phyloP scores from a whole-genome alignment of 2,113 vertebrate genomes.

The Pseudorasbora parva region DNA sequence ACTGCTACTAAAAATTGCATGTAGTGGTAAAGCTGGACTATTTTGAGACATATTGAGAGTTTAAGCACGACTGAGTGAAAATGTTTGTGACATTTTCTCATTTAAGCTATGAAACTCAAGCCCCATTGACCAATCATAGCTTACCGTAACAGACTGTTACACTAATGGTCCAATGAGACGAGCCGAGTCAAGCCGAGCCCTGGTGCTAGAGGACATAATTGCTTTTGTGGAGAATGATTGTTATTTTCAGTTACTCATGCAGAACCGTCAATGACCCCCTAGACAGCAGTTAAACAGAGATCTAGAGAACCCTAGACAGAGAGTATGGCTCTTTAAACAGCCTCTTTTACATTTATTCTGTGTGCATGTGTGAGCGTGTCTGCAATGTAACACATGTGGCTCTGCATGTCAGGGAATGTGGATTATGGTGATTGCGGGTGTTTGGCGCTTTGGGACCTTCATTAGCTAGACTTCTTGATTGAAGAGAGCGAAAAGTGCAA shows the following conservation, averaged over 20 bases:
- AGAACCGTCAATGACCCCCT: constrained; percentile 48
- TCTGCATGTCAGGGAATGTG: background rate
- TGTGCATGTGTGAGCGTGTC: constrained; percentile 8
- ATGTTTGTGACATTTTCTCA: background rate
- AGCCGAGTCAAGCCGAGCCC: constrained; percentile 17
- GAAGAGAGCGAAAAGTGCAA: background rate
- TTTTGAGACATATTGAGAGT: background rate
- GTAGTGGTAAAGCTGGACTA: background rate
- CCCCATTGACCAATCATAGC: constrained; percentile 36
- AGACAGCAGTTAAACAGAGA: constrained; percentile 35
- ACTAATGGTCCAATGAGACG: constrained; percentile 28
- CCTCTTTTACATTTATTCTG: background rate
- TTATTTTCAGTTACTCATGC: constrained; percentile 68
- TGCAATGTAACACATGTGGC: background rate
- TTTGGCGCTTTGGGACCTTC: background rate
- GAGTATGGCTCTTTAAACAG: background rate
- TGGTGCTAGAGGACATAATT: constrained; percentile 52
- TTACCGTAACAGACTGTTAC: constrained; percentile 18
- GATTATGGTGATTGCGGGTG: background rate
- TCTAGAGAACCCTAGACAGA: constrained; percentile 10
- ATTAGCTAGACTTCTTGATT: constrained; percentile 4
- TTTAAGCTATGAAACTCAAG: constrained; percentile 19
- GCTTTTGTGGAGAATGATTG: constrained; percentile 57
- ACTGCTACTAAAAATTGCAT: background rate
- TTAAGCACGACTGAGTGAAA: background rate